Evolutionary conservation across 2,113 vertebrate species (phyloP).

Genomic region (Elaphurus davidianus): DNA sequence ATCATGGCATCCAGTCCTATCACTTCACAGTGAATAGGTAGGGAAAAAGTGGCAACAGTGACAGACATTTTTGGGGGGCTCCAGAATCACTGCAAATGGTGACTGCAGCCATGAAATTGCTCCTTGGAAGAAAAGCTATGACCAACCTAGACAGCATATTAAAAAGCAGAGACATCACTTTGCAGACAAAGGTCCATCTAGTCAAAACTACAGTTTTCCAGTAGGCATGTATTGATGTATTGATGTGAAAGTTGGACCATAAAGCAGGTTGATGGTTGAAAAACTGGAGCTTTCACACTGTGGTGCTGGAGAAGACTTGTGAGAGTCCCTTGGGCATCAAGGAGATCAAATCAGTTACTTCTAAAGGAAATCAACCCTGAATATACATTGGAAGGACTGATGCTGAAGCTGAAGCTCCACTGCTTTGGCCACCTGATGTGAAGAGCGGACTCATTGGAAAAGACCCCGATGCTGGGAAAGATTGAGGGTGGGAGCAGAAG

Average conservation of each 20-base stretch:
- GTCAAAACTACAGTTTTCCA: background rate
- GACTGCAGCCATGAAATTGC: background rate
- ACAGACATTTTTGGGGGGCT: background rate
- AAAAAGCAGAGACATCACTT: background rate
- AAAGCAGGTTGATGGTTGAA: background rate
- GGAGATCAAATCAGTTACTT: background rate
- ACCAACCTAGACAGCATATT: background rate
- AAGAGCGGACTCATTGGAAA: accelerated
- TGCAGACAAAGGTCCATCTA: background rate
- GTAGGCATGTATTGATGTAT: background rate
- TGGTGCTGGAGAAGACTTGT: background rate
- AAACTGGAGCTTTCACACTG: background rate
- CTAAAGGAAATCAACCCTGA: background rate
- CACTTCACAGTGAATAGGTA: background rate
- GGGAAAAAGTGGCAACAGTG: background rate
- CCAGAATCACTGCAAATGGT: background rate
- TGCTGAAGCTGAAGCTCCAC: background rate
- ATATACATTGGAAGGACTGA: background rate
- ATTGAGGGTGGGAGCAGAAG: background rate
- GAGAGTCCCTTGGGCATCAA: background rate
- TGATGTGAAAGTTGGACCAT: background rate
- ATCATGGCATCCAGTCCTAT: background rate
- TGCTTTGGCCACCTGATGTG: background rate
- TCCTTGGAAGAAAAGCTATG: background rate
- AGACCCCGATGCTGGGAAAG: background rate